Base-by-base conservation (phyloP, 2,888 invertebrate genomes). In the Pharmacophagus antenor region DNA sequence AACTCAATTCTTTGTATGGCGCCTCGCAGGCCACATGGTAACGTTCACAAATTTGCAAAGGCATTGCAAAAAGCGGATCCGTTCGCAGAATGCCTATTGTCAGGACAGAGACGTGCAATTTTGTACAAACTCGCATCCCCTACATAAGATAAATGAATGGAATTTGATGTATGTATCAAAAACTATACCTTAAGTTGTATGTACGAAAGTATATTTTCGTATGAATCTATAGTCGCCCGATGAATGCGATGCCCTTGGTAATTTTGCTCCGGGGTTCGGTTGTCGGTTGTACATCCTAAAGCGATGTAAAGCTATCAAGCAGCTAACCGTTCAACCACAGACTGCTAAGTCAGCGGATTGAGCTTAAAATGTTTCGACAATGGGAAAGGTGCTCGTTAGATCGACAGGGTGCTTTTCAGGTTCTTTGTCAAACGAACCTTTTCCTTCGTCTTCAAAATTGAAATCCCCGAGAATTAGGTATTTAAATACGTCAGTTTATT, bases 21-120 rank as follows among this genome's bases (percentile, higher is more conserved):
- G 62, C 67, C 68, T 63, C 65, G 67, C 70, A 70, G 69, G 73
- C 83, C 82, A 82, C 81, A 82, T 82, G 77, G 77, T 70, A 74
- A 73, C 71, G 68, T 73, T 76, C 68, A 72, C 79, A 84, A 87
- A 86, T 85, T 88, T 79, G 85, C 87, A 80, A 80, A 82, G 79
- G 74, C 77, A 69, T 76, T 70, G 83, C 85, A 87, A 87, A 88
- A 86, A 85, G 76, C 72, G 70, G 66, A 63, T 70, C 74, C 77
- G 69, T 85, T 89, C 89, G 77, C 81, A 77, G 89, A 90, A 89
- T 77, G 71, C 72, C 88, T 79, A 85, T 90, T 90, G 89, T 89
- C 76, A 76, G 69, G 76, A 71, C 80, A 80, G 83, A 84, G 82
- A 77, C 79, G 82, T 80, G 85, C 88, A 86, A 87, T 87, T 88